These are phyloP conservation scores for Brienomyrus longianalis DNA, from an alignment of 2,113 vertebrate genomes.

Conservation along the genomic window DNA sequence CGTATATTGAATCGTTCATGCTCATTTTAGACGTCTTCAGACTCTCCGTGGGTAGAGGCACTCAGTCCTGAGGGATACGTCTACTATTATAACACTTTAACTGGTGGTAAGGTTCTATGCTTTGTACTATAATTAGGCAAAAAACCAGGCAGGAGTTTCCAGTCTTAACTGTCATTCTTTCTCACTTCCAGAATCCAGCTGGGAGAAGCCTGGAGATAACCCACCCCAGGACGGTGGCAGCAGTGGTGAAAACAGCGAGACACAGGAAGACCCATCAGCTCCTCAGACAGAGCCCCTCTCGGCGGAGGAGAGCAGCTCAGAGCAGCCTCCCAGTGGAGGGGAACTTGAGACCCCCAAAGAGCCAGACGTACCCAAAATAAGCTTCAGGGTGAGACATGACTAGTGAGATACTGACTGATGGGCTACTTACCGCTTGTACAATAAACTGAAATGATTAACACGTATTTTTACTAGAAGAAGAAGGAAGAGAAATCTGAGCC, in stretches of 20 bases:
- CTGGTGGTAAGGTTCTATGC: constrained; percentile 64
- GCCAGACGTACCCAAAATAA: constrained; percentile 51
- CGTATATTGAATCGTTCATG: background rate
- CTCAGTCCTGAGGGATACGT: constrained; percentile 77
- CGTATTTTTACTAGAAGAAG: constrained; percentile 45
- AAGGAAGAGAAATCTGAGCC: constrained; percentile 35
- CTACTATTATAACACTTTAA: constrained; percentile 87
- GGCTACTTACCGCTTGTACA: background rate
- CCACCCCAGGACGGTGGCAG: constrained; percentile 19
- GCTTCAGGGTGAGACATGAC: constrained; percentile 61
- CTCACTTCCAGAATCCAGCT: constrained; percentile 72
- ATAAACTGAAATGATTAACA: background rate
- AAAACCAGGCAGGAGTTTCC: background rate
- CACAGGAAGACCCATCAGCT: constrained; percentile 27
- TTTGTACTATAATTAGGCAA: background rate
- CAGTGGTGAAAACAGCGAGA: constrained; percentile 20
- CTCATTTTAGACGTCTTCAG: constrained; percentile 36
- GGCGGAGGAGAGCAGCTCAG: constrained; percentile 38
- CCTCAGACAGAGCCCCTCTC: constrained; percentile 50
- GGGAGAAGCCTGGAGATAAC: constrained; percentile 78
- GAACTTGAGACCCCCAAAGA: constrained; percentile 23
- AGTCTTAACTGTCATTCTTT: background rate
- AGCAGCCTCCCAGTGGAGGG: constrained; percentile 26
- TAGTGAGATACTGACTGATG: background rate
- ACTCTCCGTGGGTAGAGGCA: constrained; percentile 73